These are phyloP conservation scores for Odobenus rosmarus DNA, from an alignment of 2,113 vertebrate genomes.

Conservation along the genomic window DNA sequence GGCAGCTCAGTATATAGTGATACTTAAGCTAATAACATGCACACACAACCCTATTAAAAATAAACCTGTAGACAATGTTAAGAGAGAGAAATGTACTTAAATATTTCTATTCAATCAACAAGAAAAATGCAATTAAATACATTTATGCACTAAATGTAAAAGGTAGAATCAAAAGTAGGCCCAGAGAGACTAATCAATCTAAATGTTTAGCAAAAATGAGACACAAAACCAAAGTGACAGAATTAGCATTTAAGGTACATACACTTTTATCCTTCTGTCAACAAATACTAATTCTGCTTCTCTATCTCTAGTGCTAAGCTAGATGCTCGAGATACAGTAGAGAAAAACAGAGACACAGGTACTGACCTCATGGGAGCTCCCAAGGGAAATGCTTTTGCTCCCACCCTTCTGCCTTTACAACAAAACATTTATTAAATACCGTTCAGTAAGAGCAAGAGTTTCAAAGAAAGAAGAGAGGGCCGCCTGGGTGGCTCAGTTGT, in stretches of 20 bases:
- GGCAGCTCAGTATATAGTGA: neutral
- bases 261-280: neutral
- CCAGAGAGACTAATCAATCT: neutral
- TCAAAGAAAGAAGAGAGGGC: neutral
- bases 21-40: neutral
- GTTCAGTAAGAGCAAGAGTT: neutral
- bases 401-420: neutral
- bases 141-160: constrained; percentile 2
- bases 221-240: neutral
- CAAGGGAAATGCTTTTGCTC: neutral
- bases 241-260: neutral
- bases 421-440: neutral
- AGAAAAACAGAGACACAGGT: neutral
- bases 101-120: neutral
- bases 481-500: too few species aligned
- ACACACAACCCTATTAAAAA: constrained; percentile 5
- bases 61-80: neutral
- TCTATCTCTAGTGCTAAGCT: neutral
- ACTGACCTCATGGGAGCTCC: neutral
- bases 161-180: neutral
- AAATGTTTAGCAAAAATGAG: neutral
- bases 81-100: neutral
- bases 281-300: neutral
- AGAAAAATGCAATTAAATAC: constrained; percentile 36
- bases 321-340: neutral